Conservation (phyloP, 2,797 vertebrate genomes). For the Anas capensis region DNA sequence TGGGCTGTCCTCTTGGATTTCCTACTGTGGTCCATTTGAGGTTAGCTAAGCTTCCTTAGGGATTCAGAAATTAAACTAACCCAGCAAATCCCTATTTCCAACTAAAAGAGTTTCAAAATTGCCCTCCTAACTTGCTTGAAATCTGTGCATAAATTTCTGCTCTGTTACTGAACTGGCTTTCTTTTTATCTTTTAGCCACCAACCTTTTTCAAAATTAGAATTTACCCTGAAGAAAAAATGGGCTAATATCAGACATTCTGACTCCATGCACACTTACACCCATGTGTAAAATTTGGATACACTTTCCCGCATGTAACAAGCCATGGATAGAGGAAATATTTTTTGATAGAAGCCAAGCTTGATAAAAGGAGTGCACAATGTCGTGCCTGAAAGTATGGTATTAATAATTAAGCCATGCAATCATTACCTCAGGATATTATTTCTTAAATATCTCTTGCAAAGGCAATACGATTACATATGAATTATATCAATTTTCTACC, state of each 20-base stretch:
- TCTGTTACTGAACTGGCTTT: background rate
- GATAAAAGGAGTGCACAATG: slow-evolving; percentile 39
- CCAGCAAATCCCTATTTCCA: background rate
- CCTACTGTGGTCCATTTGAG: background rate
- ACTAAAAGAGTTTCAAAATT: background rate
- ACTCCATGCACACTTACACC: accelerated
- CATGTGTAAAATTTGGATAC: background rate
- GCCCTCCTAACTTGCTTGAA: background rate
- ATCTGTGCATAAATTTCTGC: background rate
- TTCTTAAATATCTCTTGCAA: slow-evolving; percentile 86
- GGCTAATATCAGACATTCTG: background rate
- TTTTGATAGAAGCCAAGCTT: slow-evolving; percentile 62
- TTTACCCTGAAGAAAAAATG: background rate
- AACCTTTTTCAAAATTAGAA: background rate
- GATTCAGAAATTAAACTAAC: background rate
- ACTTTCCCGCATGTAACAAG: background rate
- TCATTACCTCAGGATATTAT: slow-evolving; percentile 87
- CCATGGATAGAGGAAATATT: slow-evolving; percentile 40
- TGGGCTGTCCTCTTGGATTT: slow-evolving; percentile 15
- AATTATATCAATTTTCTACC: slow-evolving; percentile 87
- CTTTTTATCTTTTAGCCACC: background rate
- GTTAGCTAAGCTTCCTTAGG: background rate
- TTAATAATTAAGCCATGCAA: slow-evolving; percentile 84
- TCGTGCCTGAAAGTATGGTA: slow-evolving; percentile 71
- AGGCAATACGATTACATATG: slow-evolving; percentile 86